Conservation (phyloP, 2,113 vertebrate genomes). For the Bos taurus region ARS-UCD2.0 NC_037335.1:28521001-28521500, state of each 20-base stretch:
- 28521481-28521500: neutral
- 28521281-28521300: neutral
- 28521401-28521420: neutral
- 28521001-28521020: neutral
- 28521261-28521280: neutral
- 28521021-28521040: conserved; percentile 31
- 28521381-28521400: neutral
- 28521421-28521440: neutral
- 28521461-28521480: neutral
- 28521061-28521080: neutral
- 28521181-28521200: neutral
- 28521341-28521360: neutral
- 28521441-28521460: neutral
- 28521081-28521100: neutral
- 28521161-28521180: neutral
- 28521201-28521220: neutral
- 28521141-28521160: neutral
- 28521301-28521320: neutral
- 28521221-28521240: neutral
- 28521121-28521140: neutral
- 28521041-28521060: conserved; percentile 19
- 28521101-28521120: neutral
- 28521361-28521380: neutral
- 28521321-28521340: neutral
- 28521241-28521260: neutral